Conservation (phyloP, 2,888 invertebrate genomes). For the Biston stratarius region DNA sequence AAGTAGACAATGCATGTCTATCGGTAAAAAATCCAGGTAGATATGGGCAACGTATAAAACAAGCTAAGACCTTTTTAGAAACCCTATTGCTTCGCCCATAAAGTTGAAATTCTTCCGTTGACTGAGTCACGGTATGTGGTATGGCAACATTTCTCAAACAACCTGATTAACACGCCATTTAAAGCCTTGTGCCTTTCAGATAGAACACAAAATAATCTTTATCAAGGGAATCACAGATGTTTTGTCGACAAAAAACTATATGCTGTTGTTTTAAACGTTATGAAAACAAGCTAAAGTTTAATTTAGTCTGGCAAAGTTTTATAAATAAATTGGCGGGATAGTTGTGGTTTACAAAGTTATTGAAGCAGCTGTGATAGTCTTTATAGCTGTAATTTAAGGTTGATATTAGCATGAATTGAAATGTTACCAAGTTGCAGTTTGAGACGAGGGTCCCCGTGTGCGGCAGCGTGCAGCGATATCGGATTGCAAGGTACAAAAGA, state of each 20-base stretch:
- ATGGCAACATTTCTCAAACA: conserved; percentile 31
- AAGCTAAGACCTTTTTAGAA: conserved; percentile 23
- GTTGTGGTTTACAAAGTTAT: conserved; percentile 38
- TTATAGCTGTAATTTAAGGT: conserved; percentile 25
- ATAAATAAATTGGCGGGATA: conserved; percentile 37
- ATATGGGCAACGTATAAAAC: conserved; percentile 50
- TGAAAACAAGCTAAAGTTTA: conserved; percentile 16
- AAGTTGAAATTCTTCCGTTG: conserved; percentile 25
- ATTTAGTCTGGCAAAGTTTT: conserved; percentile 28
- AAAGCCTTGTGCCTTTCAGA: conserved; percentile 22
- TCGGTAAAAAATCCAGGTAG: conserved; percentile 64
- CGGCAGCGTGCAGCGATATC: conserved; percentile 79
- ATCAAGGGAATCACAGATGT: conserved; percentile 43
- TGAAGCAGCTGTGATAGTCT: conserved; percentile 20
- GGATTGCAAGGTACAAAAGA: conserved; percentile 58
- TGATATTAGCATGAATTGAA: conserved; percentile 35
- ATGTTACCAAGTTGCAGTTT: conserved; percentile 44
- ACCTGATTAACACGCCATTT: conserved; percentile 38
- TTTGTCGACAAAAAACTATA: conserved; percentile 28
- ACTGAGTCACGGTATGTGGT: conserved; percentile 7
- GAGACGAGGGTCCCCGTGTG: conserved; percentile 75
- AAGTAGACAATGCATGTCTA: conserved; percentile 59
- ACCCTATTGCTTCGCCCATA: conserved; percentile 11
- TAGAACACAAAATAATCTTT: conserved; percentile 32
- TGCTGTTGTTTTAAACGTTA: conserved; percentile 29